Conservation (phyloP, 2,888 invertebrate species). For the Eucriotettix oculatus region DNA sequence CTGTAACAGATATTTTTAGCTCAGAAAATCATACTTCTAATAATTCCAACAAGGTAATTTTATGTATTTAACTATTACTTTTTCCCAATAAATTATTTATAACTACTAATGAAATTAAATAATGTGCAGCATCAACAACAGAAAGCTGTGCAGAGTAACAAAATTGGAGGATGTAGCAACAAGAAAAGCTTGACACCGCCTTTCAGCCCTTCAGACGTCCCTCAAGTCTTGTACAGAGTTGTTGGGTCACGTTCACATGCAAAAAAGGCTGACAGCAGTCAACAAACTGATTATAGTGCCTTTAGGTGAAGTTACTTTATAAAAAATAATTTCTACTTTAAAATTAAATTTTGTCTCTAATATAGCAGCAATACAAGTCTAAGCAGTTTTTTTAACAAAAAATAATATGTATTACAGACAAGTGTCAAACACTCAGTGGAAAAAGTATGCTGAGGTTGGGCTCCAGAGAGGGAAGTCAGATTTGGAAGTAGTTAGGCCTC, state of each 20-base stretch:
- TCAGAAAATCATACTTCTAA: too few species aligned
- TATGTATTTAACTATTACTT: too few species aligned
- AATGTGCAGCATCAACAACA: neutral
- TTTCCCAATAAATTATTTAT: too few species aligned
- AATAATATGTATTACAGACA: conserved; percentile 12
- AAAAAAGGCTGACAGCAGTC: conserved; percentile 33
- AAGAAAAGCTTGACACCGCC: neutral
- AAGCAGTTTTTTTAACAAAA: too few species aligned
- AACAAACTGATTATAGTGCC: conserved; percentile 33
- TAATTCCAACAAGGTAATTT: too few species aligned
- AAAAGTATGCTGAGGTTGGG: conserved; percentile 29
- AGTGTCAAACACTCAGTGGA: conserved; percentile 30
- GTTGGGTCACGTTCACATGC: conserved; percentile 19
- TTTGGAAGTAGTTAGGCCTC: conserved; percentile 15
- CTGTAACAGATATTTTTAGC: too few species aligned
- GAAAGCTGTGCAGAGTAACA: conserved; percentile 2
- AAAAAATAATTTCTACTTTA: too few species aligned
- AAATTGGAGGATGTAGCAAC: conserved; percentile 1
- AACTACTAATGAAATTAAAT: too few species aligned
- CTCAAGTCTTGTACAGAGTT: conserved; percentile 18
- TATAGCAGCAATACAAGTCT: too few species aligned
- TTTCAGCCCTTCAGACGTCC: conserved; percentile 5
- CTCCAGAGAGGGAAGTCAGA: conserved; percentile 14
- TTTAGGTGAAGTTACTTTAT: conserved; percentile 20
- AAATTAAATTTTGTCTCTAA: too few species aligned